Base-by-base conservation (phyloP, 2,888 invertebrate species). In the Acleris emargana region DNA sequence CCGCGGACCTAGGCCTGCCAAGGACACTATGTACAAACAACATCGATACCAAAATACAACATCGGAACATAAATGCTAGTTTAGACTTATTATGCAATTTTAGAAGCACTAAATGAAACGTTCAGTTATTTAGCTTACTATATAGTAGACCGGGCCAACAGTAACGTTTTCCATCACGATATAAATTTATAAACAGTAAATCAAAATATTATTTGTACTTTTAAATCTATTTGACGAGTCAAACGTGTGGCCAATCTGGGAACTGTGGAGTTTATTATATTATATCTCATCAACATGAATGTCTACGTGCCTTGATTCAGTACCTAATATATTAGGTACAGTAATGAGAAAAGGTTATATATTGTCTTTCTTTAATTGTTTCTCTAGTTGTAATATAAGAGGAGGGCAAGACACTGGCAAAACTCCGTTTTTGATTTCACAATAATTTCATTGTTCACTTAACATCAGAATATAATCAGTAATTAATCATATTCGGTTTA, bases 1-100 rank as follows among this genome's bases (percentile, higher is more conserved):
- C n/a, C 20, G 38, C 16, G 25, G 47, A 53, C 16, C 18, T 28
- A 51, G 38, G 38, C 13, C 38, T 38, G 25, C 52, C 62, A 51
- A 38, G 60, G 50, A 43, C 18, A 55, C 58, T 67, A 67, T 67
- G 50, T 67, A 67, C 67, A 62, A 57, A 67, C 42, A 38, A 55
- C 51, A 61, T 18, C 55, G 61, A 67, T 67, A 67, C 55, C 57
- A 53, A 66, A 57, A 57, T 62, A 61, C 52, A 53, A 61, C 50
- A 49, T 38, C 58, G 76, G 74, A 77, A 79, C 79, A 76, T 77
- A 76, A 76, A 64, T 53, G 58, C 64, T 64, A 77, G 73, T 74
- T 74, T 78, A 78, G 74, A 75, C 67, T 79, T 84, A 87, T 84
- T 84, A 87, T 87, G 86, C 83, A 82, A 76, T 81, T 79, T 81